phyloP scores from a whole-genome alignment of 1,140 invertebrate genomes.

The Brachionus calyciflorus region DNA sequence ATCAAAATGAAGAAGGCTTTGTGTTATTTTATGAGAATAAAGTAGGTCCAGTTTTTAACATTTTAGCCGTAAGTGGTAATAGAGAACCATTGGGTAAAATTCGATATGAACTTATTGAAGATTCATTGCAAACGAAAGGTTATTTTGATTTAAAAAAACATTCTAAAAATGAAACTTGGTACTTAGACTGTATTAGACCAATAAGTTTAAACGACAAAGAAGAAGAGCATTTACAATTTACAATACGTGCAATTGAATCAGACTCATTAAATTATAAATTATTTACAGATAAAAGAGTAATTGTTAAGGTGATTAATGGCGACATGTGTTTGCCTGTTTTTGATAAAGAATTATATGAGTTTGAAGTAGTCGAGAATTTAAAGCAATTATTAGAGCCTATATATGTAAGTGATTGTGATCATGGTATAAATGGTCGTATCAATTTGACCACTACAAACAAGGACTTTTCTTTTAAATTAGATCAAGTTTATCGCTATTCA shows the following conservation, averaged over 20 bases:
- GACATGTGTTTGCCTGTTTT: constrained; percentile 38
- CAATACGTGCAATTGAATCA: constrained; percentile 24
- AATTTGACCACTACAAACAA: constrained; percentile 4
- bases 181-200: neutral
- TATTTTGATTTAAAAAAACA: constrained; percentile 38
- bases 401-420: constrained; percentile 44
- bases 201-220: constrained; percentile 15
- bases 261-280: neutral
- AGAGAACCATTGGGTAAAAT: constrained; percentile 23
- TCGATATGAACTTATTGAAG: constrained; percentile 4
- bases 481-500: constrained; percentile 15
- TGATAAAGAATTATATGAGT: constrained; percentile 16
- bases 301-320: constrained; percentile 34
- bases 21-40: constrained; percentile 45
- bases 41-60: constrained; percentile 26
- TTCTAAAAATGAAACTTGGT: constrained; percentile 2
- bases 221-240: constrained; percentile 15
- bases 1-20: constrained; percentile 18
- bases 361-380: constrained; percentile 39
- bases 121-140: neutral
- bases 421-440: constrained; percentile 21
- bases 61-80: constrained; percentile 10
- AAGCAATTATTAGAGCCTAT: constrained; percentile 38
- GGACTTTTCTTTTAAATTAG: constrained; percentile 21
- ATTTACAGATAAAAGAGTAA: constrained; percentile 4